A percentile compares a stretch with the other conserved stretches of the same genome.
phyloP scores from a whole-genome alignment of 2,888 invertebrate genomes.

The Trimorus sp. region DNA sequence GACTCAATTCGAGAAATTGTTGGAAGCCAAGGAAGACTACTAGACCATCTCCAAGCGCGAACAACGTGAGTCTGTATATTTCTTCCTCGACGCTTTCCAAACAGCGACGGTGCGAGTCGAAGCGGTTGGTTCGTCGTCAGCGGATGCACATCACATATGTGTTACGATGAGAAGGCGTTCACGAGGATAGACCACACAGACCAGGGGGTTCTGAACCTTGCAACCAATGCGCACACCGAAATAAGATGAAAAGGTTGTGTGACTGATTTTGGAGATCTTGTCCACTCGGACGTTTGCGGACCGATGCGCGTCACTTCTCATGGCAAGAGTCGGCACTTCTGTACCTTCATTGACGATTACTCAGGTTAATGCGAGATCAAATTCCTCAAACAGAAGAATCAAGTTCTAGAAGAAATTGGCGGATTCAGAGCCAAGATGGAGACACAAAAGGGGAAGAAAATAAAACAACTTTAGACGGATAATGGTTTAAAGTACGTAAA shows the following conservation, averaged over 20 bases:
- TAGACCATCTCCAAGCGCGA: neutral
- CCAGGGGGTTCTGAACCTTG: constrained; percentile 32
- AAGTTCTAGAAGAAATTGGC: constrained; percentile 56
- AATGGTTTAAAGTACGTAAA: constrained; percentile 27
- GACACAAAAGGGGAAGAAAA: constrained; percentile 47
- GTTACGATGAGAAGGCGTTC: constrained; percentile 39
- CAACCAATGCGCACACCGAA: constrained; percentile 22
- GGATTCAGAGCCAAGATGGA: constrained; percentile 55
- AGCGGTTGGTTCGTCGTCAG: constrained; percentile 57
- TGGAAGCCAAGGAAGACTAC: neutral
- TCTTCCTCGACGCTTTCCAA: neutral
- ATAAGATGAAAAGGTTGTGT: neutral
- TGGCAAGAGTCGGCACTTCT: constrained; percentile 36
- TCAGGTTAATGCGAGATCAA: constrained; percentile 66
- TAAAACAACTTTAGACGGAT: constrained; percentile 10
- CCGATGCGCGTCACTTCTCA: constrained; percentile 26
- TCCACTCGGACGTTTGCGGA: constrained; percentile 11
- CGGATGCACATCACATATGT: constrained; percentile 53
- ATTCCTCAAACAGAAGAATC: constrained; percentile 54
- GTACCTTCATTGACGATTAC: constrained; percentile 53
- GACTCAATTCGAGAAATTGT: too few relatives aligned
- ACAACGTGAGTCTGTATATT: neutral
- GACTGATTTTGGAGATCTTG: constrained; percentile 39
- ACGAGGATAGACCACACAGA: constrained; percentile 11
- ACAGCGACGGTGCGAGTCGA: neutral